A percentile compares a stretch with the other conserved stretches of the same genome.
phyloP scores from a whole-genome alignment of 2,797 vertebrate genomes.

The Siniperca undulata region DNA sequence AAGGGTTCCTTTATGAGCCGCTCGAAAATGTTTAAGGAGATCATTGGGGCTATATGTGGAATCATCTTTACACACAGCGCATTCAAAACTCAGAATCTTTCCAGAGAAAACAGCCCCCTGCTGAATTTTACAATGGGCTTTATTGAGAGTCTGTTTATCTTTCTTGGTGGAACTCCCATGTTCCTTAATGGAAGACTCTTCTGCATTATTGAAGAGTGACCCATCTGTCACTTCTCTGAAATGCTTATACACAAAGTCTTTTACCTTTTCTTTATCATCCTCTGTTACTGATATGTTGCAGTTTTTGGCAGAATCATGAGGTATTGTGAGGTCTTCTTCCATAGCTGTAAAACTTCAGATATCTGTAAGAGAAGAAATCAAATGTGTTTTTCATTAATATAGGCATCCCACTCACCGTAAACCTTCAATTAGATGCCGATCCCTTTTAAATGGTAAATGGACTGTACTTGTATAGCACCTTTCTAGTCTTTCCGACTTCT shows the following conservation, averaged over 20 bases:
- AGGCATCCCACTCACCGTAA: not conserved
- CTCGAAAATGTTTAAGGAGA: conserved; percentile 96
- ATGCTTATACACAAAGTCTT: conserved; percentile 79
- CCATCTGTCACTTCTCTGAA: conserved; percentile 89
- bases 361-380: conserved; percentile 59
- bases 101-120: conserved; percentile 91
- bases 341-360: conserved; percentile 72
- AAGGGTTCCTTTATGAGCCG: conserved; percentile 91
- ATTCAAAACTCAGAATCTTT: conserved; percentile 96
- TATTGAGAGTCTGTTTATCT: conserved; percentile 85
- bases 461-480: no score
- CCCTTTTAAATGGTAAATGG: no score
- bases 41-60: conserved; percentile 96
- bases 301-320: conserved; percentile 77
- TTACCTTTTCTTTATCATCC: conserved; percentile 77
- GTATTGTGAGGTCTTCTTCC: conserved; percentile 80
- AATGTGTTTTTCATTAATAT: conserved; percentile 17
- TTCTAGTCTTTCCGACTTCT: no score
- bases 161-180: conserved; percentile 83
- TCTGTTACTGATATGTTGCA: conserved; percentile 69
- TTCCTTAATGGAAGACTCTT: conserved; percentile 83
- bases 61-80: conserved; percentile 92
- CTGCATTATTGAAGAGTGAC: conserved; percentile 82
- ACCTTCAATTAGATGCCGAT: no score
- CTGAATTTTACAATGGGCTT: conserved; percentile 80